Evolutionary conservation across 2,888 invertebrate species (phyloP).

Genomic region (Noctuana brunneofusca): DNA sequence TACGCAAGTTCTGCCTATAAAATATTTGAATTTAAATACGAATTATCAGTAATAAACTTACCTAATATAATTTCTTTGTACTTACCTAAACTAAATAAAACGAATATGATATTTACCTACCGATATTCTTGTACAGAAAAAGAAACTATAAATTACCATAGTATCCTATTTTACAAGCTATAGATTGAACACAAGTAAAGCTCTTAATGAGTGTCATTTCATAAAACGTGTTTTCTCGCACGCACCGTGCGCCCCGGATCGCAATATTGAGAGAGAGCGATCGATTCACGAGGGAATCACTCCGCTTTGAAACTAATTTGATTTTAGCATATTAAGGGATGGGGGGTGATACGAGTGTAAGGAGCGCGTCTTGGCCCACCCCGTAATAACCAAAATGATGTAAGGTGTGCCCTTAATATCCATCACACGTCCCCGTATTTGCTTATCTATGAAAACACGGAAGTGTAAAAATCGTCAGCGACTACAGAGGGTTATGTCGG

Average conservation of each 20-base stretch:
- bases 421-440: conserved; percentile 82
- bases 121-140: too few species aligned
- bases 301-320: conserved; percentile 81
- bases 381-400: conserved; percentile 82
- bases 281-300: conserved; percentile 76
- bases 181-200: conserved; percentile 10
- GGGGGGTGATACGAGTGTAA: conserved; percentile 68
- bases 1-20: too few species aligned
- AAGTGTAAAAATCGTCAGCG: conserved; percentile 80
- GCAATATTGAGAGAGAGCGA: conserved; percentile 67
- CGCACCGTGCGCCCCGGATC: conserved; percentile 50
- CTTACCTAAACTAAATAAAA: too few species aligned
- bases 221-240: conserved; percentile 24
- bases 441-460: conserved; percentile 82
- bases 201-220: conserved; percentile 28
- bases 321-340: conserved; percentile 83
- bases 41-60: too few species aligned
- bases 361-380: conserved; percentile 73
- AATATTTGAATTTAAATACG: too few species aligned
- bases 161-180: background rate
- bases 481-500: conserved; percentile 28
- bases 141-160: background rate
- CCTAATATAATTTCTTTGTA: too few species aligned
- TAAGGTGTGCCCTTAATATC: conserved; percentile 83
- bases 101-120: too few species aligned